phyloP scores from a whole-genome alignment of 1,140 invertebrate genomes.

The Mercenaria mercenaria region DNA sequence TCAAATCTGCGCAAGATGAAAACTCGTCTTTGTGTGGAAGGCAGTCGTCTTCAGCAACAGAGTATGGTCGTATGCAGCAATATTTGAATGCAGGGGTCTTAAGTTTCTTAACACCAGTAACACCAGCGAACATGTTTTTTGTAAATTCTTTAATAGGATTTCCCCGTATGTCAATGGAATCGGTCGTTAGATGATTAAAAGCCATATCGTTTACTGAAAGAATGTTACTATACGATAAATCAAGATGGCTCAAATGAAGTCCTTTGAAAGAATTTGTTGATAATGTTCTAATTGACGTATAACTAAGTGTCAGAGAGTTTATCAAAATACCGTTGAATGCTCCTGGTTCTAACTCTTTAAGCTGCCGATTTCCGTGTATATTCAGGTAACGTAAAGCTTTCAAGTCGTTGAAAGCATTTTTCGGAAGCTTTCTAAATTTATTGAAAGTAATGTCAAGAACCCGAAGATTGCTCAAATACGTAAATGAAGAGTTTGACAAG shows the following conservation, averaged over 20 bases:
- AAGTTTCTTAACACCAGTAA: constrained; percentile 54
- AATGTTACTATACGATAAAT: constrained; percentile 54
- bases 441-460: constrained; percentile 56
- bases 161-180: constrained; percentile 59
- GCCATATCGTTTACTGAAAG: constrained; percentile 26
- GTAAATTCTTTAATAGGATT: constrained; percentile 60
- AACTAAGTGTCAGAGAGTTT: neutral
- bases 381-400: neutral
- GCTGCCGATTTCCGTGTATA: constrained; percentile 20
- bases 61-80: constrained; percentile 69
- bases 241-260: constrained; percentile 38
- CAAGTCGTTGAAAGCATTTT: constrained; percentile 28
- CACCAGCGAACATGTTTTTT: constrained; percentile 62
- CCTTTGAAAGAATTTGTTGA: constrained; percentile 22
- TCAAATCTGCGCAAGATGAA: constrained; percentile 75
- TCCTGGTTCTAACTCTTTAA: neutral
- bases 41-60: constrained; percentile 66
- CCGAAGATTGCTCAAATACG: neutral
- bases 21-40: constrained; percentile 70
- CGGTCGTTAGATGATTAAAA: constrained; percentile 47
- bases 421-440: neutral
- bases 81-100: constrained; percentile 68
- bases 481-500: neutral
- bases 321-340: constrained; percentile 50
- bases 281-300: neutral